Percentiles rank a stretch among this genome's conserved stretches.
These are phyloP conservation scores for Cynoglossus semilaevis DNA, from an alignment of 2,113 vertebrate species.

Conservation along the genomic window DNA sequence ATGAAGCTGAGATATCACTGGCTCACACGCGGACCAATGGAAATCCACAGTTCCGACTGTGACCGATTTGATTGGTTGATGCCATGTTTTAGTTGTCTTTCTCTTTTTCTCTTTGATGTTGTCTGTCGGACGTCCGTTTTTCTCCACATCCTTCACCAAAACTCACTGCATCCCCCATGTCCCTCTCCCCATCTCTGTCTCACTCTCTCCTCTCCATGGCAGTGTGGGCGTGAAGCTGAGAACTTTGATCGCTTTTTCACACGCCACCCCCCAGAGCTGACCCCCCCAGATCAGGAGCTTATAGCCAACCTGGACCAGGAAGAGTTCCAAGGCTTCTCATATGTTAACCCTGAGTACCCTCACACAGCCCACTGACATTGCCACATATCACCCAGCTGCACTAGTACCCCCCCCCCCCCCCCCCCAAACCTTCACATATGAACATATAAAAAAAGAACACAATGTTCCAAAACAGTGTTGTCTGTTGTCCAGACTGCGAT, in stretches of 20 bases:
- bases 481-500: conserved; percentile 34
- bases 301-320: conserved; percentile 99
- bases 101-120: conserved; percentile 60
- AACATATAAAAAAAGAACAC: too few species aligned
- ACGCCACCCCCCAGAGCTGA: conserved; percentile 91
- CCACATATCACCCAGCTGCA: conserved; percentile 48
- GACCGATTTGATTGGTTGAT: conserved; percentile 72
- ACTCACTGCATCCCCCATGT: conserved; percentile 49
- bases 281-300: conserved; percentile 98
- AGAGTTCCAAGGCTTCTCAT: conserved; percentile 98
- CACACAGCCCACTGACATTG: conserved; percentile 62
- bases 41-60: conserved; percentile 67
- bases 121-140: conserved; percentile 56
- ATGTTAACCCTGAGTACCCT: conserved; percentile 88
- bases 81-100: conserved; percentile 67
- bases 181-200: conserved; percentile 17
- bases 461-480: too few species aligned
- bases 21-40: conserved; percentile 67
- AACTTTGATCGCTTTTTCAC: conserved; percentile 99
- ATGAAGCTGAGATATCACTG: conserved; percentile 47
- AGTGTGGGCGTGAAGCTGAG: conserved; percentile 97
- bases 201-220: conserved; percentile 75
- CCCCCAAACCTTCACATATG: conserved; percentile 1
- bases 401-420: conserved; percentile 24
- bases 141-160: conserved; percentile 50